These are phyloP conservation scores for Drosophila novamexicana DNA, from an alignment of 1,140 invertebrate species.

Conservation along the genomic window DNA sequence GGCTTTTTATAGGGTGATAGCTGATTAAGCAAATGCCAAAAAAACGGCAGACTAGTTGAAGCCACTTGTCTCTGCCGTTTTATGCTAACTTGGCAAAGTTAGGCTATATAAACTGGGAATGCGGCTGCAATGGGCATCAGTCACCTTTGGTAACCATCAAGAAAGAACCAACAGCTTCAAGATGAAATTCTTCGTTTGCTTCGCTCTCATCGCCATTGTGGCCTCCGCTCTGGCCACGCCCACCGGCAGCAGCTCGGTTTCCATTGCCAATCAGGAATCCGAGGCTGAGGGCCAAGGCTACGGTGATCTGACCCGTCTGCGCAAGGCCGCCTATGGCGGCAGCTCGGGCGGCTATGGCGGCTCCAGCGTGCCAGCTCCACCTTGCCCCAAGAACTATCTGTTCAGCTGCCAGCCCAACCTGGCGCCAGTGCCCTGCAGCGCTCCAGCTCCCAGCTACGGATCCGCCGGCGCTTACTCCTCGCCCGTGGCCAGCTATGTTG, in stretches of 20 bases:
- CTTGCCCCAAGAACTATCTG: constrained; percentile 79
- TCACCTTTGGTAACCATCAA: constrained; percentile 64
- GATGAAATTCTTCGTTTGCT: constrained; percentile 79
- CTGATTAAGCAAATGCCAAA: constrained; percentile 39
- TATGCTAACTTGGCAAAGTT: constrained; percentile 58
- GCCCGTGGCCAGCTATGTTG: constrained; percentile 59
- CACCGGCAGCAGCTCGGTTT: constrained; percentile 37
- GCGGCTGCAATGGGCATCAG: constrained; percentile 52
- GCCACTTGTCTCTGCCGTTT: constrained; percentile 28
- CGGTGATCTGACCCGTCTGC: constrained; percentile 72
- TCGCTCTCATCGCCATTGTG: constrained; percentile 60
- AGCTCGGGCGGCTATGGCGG: constrained; percentile 70
- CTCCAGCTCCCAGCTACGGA: constrained; percentile 64
- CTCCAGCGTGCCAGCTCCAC: constrained; percentile 64
- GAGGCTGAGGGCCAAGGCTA: constrained; percentile 57
- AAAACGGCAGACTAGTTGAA: constrained; percentile 53
- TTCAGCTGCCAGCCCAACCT: constrained; percentile 80
- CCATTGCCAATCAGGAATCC: constrained; percentile 43
- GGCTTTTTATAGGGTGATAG: constrained; percentile 8
- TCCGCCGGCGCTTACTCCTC: constrained; percentile 73
- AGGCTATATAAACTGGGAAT: constrained; percentile 58
- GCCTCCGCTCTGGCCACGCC: constrained; percentile 63
- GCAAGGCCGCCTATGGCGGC: constrained; percentile 70
- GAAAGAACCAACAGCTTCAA: constrained; percentile 43
- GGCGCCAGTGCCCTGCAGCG: constrained; percentile 72